phyloP scores from a whole-genome alignment of 2,113 vertebrate species.

The Brachyhypopomus occidentalis region DNA sequence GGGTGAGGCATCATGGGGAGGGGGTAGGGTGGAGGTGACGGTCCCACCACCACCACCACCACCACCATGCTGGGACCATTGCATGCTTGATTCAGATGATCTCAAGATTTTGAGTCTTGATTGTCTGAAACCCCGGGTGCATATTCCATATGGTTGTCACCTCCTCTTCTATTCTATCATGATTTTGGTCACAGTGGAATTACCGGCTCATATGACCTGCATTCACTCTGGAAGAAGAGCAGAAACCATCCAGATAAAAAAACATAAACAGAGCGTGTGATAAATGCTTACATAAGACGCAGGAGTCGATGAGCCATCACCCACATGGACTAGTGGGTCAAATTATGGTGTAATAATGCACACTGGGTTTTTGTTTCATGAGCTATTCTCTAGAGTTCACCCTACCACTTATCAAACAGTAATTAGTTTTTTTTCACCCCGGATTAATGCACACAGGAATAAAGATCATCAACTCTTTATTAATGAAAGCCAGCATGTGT shows the following conservation, averaged over 20 bases:
- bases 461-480: constrained; percentile 21
- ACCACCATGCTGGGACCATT: constrained; percentile 11
- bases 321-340: constrained; percentile 49
- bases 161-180: constrained; percentile 18
- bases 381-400: neutral
- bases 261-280: constrained; percentile 50
- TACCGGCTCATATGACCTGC: constrained; percentile 51
- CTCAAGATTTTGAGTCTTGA: constrained; percentile 67
- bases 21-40: constrained; percentile 23
- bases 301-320: constrained; percentile 47
- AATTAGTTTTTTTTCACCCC: constrained; percentile 9
- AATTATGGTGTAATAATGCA: constrained; percentile 44
- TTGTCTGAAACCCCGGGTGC: constrained; percentile 58
- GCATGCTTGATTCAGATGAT: constrained; percentile 39
- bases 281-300: constrained; percentile 42
- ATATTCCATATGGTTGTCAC: constrained; percentile 75
- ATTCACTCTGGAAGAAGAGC: constrained; percentile 41
- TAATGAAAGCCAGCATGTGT: constrained; percentile 19
- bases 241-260: constrained; percentile 43
- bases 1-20: constrained; percentile 51
- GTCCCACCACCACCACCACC: constrained; percentile 25
- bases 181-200: constrained; percentile 47
- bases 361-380: neutral
- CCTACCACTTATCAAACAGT: neutral
- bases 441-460: neutral